These are phyloP conservation scores for Erpobdella octoculata DNA, from an alignment of 2,888 invertebrate genomes.

Conservation along the genomic window DNA sequence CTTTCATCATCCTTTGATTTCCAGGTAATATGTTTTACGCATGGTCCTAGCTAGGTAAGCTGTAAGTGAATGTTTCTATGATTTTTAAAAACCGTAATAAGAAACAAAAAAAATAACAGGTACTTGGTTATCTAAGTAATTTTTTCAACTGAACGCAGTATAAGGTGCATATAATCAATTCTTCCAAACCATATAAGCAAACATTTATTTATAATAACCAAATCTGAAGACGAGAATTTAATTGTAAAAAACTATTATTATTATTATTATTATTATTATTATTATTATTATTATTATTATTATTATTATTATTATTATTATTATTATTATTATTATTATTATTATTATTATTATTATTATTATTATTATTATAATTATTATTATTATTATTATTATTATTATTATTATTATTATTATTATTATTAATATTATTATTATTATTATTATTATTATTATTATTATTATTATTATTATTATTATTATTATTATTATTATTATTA, in stretches of 20 bases:
- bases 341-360: neutral
- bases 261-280: neutral
- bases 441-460: neutral
- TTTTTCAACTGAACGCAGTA: too few species aligned
- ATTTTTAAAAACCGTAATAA: too few species aligned
- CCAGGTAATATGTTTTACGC: too few species aligned
- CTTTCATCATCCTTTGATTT: too few species aligned
- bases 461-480: neutral
- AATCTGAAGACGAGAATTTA: too few species aligned
- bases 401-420: neutral
- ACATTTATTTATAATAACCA: too few species aligned
- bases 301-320: neutral
- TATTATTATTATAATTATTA: neutral
- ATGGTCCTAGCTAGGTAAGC: too few species aligned
- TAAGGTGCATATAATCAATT: too few species aligned
- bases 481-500: constrained; percentile 4
- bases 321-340: neutral
- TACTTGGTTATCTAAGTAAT: too few species aligned
- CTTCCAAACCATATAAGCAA: too few species aligned
- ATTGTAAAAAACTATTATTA: neutral
- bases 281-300: neutral
- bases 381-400: neutral
- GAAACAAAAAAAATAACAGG: too few species aligned
- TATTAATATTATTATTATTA: neutral
- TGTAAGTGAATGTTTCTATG: too few species aligned